Evolutionary conservation across 2,797 vertebrate species (phyloP).

Genomic region (Gouania willdenowi): DNA sequence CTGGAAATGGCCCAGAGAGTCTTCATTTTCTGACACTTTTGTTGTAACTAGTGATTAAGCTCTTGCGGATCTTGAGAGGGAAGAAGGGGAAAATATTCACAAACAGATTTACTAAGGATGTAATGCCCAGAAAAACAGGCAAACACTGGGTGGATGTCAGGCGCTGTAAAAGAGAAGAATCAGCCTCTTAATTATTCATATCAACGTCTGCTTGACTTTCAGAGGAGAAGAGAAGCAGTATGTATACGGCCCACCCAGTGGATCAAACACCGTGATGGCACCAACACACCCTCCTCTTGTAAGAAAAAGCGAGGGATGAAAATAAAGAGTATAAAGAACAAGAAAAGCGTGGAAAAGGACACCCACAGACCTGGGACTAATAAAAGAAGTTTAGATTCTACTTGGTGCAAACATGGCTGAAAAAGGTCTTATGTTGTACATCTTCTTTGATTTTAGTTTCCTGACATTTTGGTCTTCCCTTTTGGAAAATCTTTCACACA

Average conservation of each 20-base stretch:
- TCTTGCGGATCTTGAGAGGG: constrained; percentile 27
- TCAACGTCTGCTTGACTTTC: constrained; percentile 51
- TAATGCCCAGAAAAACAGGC: constrained; percentile 51
- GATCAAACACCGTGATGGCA: constrained; percentile 40
- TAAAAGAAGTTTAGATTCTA: too few species aligned
- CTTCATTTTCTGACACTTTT: constrained; percentile 37
- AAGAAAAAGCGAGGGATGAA: constrained; percentile 9
- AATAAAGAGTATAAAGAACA: not conserved
- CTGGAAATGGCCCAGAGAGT: constrained; percentile 29
- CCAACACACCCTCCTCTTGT: constrained; percentile 19
- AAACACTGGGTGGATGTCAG: constrained; percentile 27
- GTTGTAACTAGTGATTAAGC: constrained; percentile 45
- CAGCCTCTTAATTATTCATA: constrained; percentile 60
- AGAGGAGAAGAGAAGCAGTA: constrained; percentile 28
- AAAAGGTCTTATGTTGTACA: constrained; percentile 16
- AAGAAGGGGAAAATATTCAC: constrained; percentile 11
- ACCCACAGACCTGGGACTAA: constrained; percentile 33
- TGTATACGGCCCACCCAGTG: constrained; percentile 43
- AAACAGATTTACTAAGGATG: constrained; percentile 44
- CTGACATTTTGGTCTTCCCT: too few species aligned
- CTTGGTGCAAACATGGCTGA: constrained; percentile 27
- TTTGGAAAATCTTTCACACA: too few species aligned
- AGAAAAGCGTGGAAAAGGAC: constrained; percentile 26
- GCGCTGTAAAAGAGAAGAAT: constrained; percentile 42
- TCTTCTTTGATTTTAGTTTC: constrained; percentile 15